Evolutionary conservation across 2,888 invertebrate genomes (phyloP), one percentile per base, ranked within the genome.

Genomic region (Archips crataeganus): DNA sequence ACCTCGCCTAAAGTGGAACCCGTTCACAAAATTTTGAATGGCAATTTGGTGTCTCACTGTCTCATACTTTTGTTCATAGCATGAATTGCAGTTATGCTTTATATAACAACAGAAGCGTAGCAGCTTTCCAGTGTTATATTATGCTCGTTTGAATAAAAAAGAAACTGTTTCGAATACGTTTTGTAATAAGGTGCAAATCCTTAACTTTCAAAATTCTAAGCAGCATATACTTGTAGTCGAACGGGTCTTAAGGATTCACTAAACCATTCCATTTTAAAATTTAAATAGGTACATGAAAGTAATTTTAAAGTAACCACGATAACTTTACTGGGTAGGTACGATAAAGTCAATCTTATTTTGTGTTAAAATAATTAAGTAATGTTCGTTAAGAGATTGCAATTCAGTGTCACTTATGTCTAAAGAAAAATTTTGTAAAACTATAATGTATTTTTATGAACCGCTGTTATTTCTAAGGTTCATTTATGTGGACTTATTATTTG

Each of bases 51-150:
- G 85, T 84, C 82, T 86, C 87, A 85, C 82, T 84, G 86, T 85
- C 86, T 80, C 83, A 81, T 79, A 83, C 89, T 91, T 93, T 94
- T 93, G 92, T 94, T 83, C 91, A 82, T 82, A 79, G 73, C 82
- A 88, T 84, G 84, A 90, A 92, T 91, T 88, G 91, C 91, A 91
- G 90, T 91, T 93, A 93, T 92, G 87, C 89, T 92, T 92, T 93
- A 90, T 89, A 86, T 87, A 87, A 92, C 89, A 90, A 92, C 87
- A 90, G 86, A 84, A 87, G 87, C 92, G 90, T 90, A 87, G 90
- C 91, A 79, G 84, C 90, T 93, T 92, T 93, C 89, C 85, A 89
- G 85, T 85, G 82, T 84, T 78, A 82, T 85, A 57, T 57, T 57
- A 49, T 84, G 77, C 84, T 85, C 79, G 84, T 87, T 87, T 83